These are phyloP conservation scores for Halesus radiatus DNA, from an alignment of 1,140 invertebrate species.

Conservation along the genomic window DNA sequence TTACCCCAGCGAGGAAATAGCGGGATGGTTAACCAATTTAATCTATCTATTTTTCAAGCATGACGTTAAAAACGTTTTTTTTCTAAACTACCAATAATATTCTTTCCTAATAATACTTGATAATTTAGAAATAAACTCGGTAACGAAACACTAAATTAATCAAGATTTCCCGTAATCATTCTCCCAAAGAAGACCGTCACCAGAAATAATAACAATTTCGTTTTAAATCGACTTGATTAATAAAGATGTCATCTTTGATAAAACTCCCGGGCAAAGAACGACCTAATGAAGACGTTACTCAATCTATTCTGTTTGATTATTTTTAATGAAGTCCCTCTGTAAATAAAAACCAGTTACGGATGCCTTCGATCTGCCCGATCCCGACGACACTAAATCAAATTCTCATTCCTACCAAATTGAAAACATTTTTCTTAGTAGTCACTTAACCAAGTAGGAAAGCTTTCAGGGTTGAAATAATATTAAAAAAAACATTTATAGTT, in stretches of 20 bases:
- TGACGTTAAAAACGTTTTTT: too few relatives aligned
- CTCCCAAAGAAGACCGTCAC: background rate
- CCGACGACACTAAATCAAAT: conserved; percentile 15
- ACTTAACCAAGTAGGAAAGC: too few relatives aligned
- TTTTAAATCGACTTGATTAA: conserved; percentile 19
- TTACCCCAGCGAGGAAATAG: too few relatives aligned
- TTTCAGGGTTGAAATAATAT: too few relatives aligned
- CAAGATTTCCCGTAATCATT: background rate
- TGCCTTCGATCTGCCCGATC: background rate
- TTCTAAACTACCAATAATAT: too few relatives aligned
- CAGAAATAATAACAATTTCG: background rate
- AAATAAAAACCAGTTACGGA: conserved; percentile 29
- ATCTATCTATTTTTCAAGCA: too few relatives aligned
- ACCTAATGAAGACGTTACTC: conserved; percentile 24
- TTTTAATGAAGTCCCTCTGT: conserved; percentile 30
- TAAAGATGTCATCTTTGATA: conserved; percentile 34
- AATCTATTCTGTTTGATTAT: conserved; percentile 32
- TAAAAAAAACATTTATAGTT: too few relatives aligned
- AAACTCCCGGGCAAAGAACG: background rate
- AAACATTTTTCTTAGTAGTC: background rate
- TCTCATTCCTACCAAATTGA: conserved; percentile 15
- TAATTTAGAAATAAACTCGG: too few relatives aligned
- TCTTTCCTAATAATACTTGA: too few relatives aligned
- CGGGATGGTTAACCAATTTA: too few relatives aligned
- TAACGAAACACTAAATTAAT: background rate